These are phyloP conservation scores for Dreissena rostriformis DNA, from an alignment of 1,140 invertebrate species.

Conservation along the genomic window DNA sequence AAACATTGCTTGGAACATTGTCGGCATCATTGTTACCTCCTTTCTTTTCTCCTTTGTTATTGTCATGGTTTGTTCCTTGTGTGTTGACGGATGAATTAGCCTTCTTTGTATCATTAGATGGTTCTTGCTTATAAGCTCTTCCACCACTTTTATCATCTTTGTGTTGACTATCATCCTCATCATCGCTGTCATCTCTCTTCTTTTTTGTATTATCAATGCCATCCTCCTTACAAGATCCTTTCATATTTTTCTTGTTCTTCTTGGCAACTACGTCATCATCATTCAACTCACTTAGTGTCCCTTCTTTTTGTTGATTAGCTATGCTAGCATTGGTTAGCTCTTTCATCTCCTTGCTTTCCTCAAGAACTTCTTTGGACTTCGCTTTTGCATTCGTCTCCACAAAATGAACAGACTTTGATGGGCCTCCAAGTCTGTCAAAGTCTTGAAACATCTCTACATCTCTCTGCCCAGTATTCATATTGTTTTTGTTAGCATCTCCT, in stretches of 20 bases:
- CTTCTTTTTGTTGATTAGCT: not conserved
- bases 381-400: conserved; percentile 6
- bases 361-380: not conserved
- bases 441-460: not conserved
- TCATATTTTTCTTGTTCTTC: conserved; percentile 11
- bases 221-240: conserved; percentile 36
- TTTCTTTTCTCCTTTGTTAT: too few species aligned
- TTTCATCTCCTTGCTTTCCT: conserved; percentile 1
- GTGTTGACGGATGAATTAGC: not conserved
- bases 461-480: not conserved
- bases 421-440: conserved; percentile 26
- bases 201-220: not conserved
- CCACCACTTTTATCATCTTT: conserved; percentile 2
- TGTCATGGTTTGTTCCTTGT: too few species aligned
- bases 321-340: not conserved
- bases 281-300: not conserved
- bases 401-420: conserved; percentile 50
- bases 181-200: conserved; percentile 25
- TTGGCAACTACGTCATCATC: not conserved
- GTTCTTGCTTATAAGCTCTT: conserved; percentile 1
- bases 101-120: too few species aligned
- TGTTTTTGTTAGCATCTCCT: too few species aligned
- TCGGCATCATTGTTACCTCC: too few species aligned
- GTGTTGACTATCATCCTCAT: conserved; percentile 17
- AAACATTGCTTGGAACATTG: too few species aligned